Evolutionary conservation across 2,113 vertebrate genomes (phyloP), one percentile per base, ranked within the genome.

Genomic region (Dissostichus mawsoni): DNA sequence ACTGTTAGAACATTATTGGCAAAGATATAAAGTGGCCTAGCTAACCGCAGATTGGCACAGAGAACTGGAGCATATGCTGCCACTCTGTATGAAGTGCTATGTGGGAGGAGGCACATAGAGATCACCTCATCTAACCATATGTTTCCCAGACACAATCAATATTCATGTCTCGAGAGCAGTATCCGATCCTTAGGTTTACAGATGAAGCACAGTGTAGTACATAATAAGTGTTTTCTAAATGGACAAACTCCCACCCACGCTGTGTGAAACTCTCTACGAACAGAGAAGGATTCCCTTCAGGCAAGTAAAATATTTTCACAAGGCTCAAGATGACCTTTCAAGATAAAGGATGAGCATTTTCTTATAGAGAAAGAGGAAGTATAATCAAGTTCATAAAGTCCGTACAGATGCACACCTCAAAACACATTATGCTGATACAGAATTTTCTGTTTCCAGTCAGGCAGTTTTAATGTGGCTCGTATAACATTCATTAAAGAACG

Each of bases 131-230:
- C 58, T 11, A 72, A 73, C 55, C 55, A 81, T 74, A 65, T 63
- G 78, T 70, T 87, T 79, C 41, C 62, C 55, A 90, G 81, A 88
- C 82, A 76, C 20, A 78, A 91, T 92, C 83, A 84, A 89, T 88
- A 84, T 56, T 45, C 45, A 13, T 1, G n/a, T 87, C 87, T 87
- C 17, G 0, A 71, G 74, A 83, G 71, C 14, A 64, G 70, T 3
- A 80, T 73, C 41, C 41, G 45, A 66, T 74, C 29, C 44, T 88
- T 57, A 36, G 67, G 20, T 86, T 73, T 51, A 69, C 16, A 80
- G 64, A 71, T 55, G 17, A 66, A 78, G 53, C 65, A 8, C 57
- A 13, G 41, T 72, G 44, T 87, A 55, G 48, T 65, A 64, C 44
- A 79, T 74, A 79, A 81, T 77, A 44, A 13, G 58, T 48, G 62